A percentile compares a stretch with the other conserved stretches of the same genome.
Conservation (phyloP, 2,888 invertebrate species). For the Zhuqinia jingwanae region DNA sequence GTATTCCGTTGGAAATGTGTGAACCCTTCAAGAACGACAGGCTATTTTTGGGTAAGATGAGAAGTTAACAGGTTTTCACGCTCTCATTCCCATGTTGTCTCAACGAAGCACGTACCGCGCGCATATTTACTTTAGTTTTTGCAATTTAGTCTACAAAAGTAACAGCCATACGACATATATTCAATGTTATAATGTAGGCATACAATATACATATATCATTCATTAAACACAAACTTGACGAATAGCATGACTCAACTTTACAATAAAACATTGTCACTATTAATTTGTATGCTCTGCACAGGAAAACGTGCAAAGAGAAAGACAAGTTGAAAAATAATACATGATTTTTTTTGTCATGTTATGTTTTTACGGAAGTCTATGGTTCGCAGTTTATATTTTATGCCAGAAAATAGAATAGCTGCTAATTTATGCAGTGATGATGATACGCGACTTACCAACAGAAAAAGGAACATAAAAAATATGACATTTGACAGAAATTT, state of each 20-base stretch:
- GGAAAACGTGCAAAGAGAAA: conserved; percentile 35
- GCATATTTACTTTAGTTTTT: background rate
- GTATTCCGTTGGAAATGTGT: conserved; percentile 64
- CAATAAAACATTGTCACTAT: too few relatives aligned
- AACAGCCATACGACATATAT: too few relatives aligned
- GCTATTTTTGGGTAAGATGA: conserved; percentile 69
- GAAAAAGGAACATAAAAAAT: background rate
- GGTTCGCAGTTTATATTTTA: conserved; percentile 16
- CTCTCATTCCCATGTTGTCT: conserved; percentile 56
- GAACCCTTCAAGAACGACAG: conserved; percentile 67
- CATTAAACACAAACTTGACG: conserved; percentile 9
- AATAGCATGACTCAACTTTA: background rate
- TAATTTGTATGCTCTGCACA: conserved; percentile 49
- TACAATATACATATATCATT: too few relatives aligned
- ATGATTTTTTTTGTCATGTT: too few relatives aligned
- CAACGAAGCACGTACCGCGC: conserved; percentile 3
- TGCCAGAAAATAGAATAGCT: conserved; percentile 34
- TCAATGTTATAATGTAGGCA: too few relatives aligned
- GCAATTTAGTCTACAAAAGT: too few relatives aligned
- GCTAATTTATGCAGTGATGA: conserved; percentile 65
- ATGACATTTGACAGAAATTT: conserved; percentile 24
- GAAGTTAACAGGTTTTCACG: conserved; percentile 57
- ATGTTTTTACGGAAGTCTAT: conserved; percentile 35
- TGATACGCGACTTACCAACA: conserved; percentile 14
- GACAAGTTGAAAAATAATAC: conserved; percentile 23